Evolutionary conservation across 2,888 invertebrate genomes (phyloP).

Genomic region (Pyrocoelia pectoralis): DNA sequence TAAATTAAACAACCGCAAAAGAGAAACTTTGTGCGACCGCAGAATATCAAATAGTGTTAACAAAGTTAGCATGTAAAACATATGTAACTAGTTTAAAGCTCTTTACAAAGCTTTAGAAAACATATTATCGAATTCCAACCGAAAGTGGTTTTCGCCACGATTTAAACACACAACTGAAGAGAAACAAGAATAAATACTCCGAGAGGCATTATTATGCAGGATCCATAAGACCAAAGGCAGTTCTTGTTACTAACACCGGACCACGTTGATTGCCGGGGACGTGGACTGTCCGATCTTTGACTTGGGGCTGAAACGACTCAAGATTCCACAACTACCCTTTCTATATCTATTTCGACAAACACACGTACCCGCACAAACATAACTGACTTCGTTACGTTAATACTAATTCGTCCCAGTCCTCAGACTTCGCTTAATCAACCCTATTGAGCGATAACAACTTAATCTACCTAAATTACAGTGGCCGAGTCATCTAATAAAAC

Average conservation of each 20-base stretch:
- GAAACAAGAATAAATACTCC: conserved; percentile 27
- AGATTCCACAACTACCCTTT: conserved; percentile 28
- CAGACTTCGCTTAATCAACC: neutral
- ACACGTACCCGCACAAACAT: conserved; percentile 16
- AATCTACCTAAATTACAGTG: too few relatives aligned
- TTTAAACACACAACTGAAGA: conserved; percentile 12
- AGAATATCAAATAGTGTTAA: conserved; percentile 5
- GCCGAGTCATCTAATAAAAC: too few relatives aligned
- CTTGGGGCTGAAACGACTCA: conserved; percentile 30
- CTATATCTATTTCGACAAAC: conserved; percentile 6
- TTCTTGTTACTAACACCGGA: conserved; percentile 37
- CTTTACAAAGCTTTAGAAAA: conserved; percentile 10
- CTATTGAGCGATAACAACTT: too few relatives aligned
- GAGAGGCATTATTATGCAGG: conserved; percentile 34
- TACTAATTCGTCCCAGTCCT: neutral
- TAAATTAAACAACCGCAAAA: conserved; percentile 5
- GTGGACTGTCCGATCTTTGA: conserved; percentile 34
- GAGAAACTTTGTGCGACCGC: conserved; percentile 1
- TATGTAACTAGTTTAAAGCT: conserved; percentile 12
- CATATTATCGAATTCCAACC: conserved; percentile 19
- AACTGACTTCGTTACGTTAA: neutral
- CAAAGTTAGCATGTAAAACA: conserved; percentile 10
- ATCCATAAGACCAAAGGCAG: conserved; percentile 31
- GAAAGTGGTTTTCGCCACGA: conserved; percentile 19
- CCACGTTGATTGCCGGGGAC: conserved; percentile 33